Base-by-base conservation (phyloP, 2,113 vertebrate genomes). In the Muscicapa adusta region DNA sequence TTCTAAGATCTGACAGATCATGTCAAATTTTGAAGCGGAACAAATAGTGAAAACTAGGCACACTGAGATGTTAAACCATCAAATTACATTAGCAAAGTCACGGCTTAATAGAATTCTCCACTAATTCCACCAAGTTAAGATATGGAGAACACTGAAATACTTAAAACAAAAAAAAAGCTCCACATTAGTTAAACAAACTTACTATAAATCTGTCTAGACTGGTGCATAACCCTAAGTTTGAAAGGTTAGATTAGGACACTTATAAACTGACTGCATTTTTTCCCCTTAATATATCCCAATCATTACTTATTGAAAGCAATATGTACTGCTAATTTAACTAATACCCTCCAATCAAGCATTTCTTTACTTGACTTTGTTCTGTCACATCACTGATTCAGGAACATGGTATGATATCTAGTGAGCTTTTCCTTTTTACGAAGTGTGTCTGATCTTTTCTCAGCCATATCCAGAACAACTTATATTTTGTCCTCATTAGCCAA, bases 11-110 rank as follows among this genome's bases (percentile, higher is more conserved):
- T 82, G 76, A 93, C 65, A 76, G 82, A 97, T 94, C 84, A 85
- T 72, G 85, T 96, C 92, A 95, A 94, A 86, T 61, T 60, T 85
- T 92, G 91, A 89, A 85, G 67, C n/a, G 31, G 78, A 96, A 94
- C 91, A 93, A 94, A 85, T 79, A 95, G 50, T 95, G 91, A 96
- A 95, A 95, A 89, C 77, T 16, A 84, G 80, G 70, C 80, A 89
- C 89, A 72, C 65, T 47, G 78, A 89, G 87, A 89, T 51, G 70
- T 85, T 76, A 38, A 95, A 54, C 89, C 87, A 89, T 95, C 93
- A 91, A 94, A 95, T 82, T 76, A 87, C 45, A 85, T 92, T 94
- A 82, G 50, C 20, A 65, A 92, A 96, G 70, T 62, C 89, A 51
- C 8, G 76, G 42, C 18, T 79, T 94, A 87, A 74, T 87, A 88